Evolutionary conservation across 2,888 invertebrate species (phyloP), one percentile per base, ranked within the genome.

Genomic region (Miltochrista miniata): DNA sequence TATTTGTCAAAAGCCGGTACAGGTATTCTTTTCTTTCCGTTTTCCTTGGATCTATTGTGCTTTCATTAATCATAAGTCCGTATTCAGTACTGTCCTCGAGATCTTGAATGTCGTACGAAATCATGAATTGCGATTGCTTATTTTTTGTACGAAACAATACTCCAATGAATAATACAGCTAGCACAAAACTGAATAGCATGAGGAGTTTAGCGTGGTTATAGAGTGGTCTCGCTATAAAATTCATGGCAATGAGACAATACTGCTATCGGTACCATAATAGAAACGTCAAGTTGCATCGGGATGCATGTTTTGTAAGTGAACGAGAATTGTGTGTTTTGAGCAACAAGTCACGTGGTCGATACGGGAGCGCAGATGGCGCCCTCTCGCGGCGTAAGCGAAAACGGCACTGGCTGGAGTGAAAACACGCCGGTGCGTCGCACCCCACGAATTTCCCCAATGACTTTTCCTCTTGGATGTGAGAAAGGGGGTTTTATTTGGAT

Each of bases 1-100:
- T 91, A 86, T 92, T 92, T 83, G 91, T 92, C 83, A 92, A 81
- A 71, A 92, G 88, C 55, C 89, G 85, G 85, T 92, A 92, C 73
- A 92, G 84, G 83, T 90, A 90, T 84, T 92, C 92, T 81, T 91
- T 90, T 79, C 89, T 84, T 72, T 79, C 83, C 72, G 85, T 77
- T 82, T 85, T 85, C 66, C 72, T 76, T 55, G 85, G 81, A 61
- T 81, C 82, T 58, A 78, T 67, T 53, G 76, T 73, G 69, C 75
- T 90, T 72, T 67, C 83, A 85, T 90, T 90, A 83, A 75, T 86
- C 76, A 81, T 73, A 55, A 81, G 73, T 72, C 80, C 81, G 76
- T 79, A 81, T 76, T 83, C 82, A 67, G 72, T 71, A 66, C 67
- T 72, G 63, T 78, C 73, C 50, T 73, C 73, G 56, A 75, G 62